Percentiles rank a stretch among this genome's conserved stretches.
phyloP scores from a whole-genome alignment of 2,888 invertebrate species.

The Sphaerophoria taeniata region DNA sequence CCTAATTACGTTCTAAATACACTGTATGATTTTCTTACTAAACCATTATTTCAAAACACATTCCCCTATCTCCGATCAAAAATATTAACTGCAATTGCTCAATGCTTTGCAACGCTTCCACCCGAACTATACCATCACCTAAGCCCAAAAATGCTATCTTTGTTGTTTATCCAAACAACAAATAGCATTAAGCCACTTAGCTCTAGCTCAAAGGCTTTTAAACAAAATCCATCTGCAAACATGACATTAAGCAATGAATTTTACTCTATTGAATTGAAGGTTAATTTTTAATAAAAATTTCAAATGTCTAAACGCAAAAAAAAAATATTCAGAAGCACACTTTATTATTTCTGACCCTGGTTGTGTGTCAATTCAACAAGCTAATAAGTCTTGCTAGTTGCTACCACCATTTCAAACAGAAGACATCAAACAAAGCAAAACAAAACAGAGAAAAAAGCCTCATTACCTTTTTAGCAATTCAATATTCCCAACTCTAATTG shows the following conservation, averaged over 20 bases:
- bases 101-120: neutral
- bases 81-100: too few relatives aligned
- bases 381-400: constrained; percentile 11
- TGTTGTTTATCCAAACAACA: constrained; percentile 19
- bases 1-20: too few relatives aligned
- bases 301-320: neutral
- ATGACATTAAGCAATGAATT: constrained; percentile 8
- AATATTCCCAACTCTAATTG: constrained; percentile 13
- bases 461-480: constrained; percentile 16
- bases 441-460: neutral
- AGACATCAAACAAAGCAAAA: neutral
- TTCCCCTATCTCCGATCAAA: too few relatives aligned
- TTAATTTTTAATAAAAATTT: constrained; percentile 1
- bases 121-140: constrained; percentile 2
- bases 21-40: too few relatives aligned
- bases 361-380: constrained; percentile 10
- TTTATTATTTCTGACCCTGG: constrained; percentile 8
- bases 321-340: neutral
- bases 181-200: constrained; percentile 1
- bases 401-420: neutral
- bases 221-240: constrained; percentile 14
- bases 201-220: constrained; percentile 5
- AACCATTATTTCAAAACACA: too few relatives aligned
- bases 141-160: neutral
- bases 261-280: constrained; percentile 22